Evolutionary conservation across 2,888 invertebrate species (phyloP).

Genomic region (Eudasyphora cyanicolor): DNA sequence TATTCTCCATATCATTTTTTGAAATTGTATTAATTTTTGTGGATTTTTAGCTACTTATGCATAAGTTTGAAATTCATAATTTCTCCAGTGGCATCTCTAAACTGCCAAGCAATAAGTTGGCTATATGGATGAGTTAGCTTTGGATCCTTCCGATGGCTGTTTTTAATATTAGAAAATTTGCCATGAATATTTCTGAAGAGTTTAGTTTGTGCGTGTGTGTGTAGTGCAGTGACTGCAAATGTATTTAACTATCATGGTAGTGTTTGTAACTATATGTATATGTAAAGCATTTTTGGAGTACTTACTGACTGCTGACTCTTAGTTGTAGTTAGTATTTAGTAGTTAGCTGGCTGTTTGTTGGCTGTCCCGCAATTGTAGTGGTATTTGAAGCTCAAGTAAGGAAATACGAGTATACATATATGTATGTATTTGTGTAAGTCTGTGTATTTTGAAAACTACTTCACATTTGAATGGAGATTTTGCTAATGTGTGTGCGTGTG

Average conservation of each 20-base stretch:
- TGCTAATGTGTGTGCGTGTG: background rate
- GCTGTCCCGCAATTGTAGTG: constrained; percentile 17
- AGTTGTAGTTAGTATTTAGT: too few species aligned
- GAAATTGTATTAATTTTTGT: too few species aligned
- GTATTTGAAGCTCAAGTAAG: background rate
- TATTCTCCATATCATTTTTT: too few species aligned
- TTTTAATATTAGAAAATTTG: background rate
- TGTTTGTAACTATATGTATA: constrained; percentile 1
- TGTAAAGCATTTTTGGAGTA: constrained; percentile 14
- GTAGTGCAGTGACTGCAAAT: constrained; percentile 31
- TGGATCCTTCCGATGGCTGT: background rate
- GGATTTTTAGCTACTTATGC: too few species aligned
- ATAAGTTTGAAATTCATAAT: too few species aligned
- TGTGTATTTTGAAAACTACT: constrained; percentile 26
- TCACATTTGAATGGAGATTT: constrained; percentile 14
- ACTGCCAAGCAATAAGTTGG: too few species aligned
- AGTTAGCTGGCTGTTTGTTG: constrained; percentile 1
- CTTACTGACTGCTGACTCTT: constrained; percentile 11
- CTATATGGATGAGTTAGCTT: background rate
- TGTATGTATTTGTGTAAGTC: background rate
- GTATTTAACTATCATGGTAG: constrained; percentile 55
- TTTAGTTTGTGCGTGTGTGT: background rate
- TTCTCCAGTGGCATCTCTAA: too few species aligned
- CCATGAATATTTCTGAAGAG: background rate
- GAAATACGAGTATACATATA: background rate